These are phyloP conservation scores for Suillia variegata DNA, from an alignment of 2,888 invertebrate genomes.

Conservation along the genomic window DNA sequence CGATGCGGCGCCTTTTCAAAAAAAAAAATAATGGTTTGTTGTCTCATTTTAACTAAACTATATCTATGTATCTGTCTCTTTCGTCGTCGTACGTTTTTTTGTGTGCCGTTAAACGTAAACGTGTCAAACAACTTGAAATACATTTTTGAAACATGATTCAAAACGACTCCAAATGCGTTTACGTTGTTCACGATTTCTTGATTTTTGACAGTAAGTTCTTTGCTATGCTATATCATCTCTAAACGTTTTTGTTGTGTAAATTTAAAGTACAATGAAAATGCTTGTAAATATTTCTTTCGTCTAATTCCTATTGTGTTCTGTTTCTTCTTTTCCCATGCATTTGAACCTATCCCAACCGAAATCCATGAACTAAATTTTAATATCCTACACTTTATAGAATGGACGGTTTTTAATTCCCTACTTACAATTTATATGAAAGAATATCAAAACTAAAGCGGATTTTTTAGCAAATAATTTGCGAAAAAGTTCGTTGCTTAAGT, in stretches of 20 bases:
- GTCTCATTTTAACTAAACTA: not conserved
- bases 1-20: not conserved
- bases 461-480: too few relatives aligned
- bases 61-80: not conserved
- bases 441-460: too few relatives aligned
- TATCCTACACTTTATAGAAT: not conserved
- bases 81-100: not conserved
- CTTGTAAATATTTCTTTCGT: slow-evolving; percentile 54
- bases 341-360: not conserved
- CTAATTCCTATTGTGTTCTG: slow-evolving; percentile 14
- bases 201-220: slow-evolving; percentile 36
- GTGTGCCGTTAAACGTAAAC: not conserved
- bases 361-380: not conserved
- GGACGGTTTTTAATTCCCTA: too few relatives aligned
- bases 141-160: too few relatives aligned
- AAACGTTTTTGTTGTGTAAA: slow-evolving; percentile 34
- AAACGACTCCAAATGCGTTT: not conserved
- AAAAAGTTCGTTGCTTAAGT: too few relatives aligned
- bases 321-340: slow-evolving; percentile 12
- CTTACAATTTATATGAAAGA: too few relatives aligned
- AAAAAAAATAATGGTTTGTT: not conserved
- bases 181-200: slow-evolving; percentile 18
- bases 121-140: not conserved
- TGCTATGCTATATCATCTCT: slow-evolving; percentile 21
- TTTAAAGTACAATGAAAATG: slow-evolving; percentile 56